Percentiles rank a stretch among this genome's conserved stretches.
phyloP scores from a whole-genome alignment of 1,140 invertebrate species.

The roundworm (Caenorhabditis elegans) region DNA sequence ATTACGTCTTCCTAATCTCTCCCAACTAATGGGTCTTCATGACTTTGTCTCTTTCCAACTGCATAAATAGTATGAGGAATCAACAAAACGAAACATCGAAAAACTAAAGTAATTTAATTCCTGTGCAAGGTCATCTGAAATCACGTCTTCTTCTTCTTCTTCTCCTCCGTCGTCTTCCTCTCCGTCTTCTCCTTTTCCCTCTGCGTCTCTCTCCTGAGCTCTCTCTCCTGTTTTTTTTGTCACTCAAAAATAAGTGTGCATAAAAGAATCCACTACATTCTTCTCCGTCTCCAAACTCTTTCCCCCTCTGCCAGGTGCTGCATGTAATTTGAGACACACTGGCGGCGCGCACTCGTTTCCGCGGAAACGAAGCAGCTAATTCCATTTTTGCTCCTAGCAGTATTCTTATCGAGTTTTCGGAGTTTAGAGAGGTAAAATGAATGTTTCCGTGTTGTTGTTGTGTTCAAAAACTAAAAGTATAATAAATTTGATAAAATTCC shows the following conservation, averaged over 20 bases:
- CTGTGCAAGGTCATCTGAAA: not conserved
- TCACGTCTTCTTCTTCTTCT: not conserved
- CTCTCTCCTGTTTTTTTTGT: not conserved
- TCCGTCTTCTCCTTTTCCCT: not conserved
- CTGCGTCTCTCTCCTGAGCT: not conserved
- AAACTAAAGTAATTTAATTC: not conserved
- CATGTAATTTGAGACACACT: not conserved
- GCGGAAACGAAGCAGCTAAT: not conserved
- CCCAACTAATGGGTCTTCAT: no score
- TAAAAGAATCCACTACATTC: not conserved
- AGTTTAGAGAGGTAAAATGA: no score
- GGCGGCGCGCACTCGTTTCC: not conserved
- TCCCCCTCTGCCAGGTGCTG: no score
- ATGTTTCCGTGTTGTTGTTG: no score
- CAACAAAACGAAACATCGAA: not conserved
- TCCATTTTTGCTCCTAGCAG: no score
- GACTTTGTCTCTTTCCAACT: no score
- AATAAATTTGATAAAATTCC: no score
- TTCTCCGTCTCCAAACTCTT: not conserved
- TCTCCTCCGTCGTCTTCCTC: not conserved
- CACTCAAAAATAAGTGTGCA: not conserved
- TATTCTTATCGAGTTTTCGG: no score
- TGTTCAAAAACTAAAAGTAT: no score
- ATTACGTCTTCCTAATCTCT: no score
- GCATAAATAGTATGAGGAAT: no score